phyloP scores from a whole-genome alignment of 1,140 invertebrate genomes.

The Phthorimaea operculella region DNA sequence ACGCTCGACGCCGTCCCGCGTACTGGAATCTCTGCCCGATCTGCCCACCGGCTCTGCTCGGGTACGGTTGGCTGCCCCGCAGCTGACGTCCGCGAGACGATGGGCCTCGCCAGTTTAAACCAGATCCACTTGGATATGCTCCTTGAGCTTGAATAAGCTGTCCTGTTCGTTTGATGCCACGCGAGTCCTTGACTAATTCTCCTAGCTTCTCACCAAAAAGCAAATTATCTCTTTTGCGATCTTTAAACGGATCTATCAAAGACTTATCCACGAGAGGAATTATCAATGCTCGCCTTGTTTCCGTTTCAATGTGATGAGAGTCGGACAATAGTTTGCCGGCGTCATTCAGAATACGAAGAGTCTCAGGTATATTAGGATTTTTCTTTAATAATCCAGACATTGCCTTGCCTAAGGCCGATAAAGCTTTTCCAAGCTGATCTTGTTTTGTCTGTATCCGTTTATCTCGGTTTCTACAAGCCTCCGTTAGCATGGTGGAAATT shows the following conservation, averaged over 20 bases:
- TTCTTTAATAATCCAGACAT: slow-evolving; percentile 10
- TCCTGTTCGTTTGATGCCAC: neutral
- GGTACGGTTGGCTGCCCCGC: neutral
- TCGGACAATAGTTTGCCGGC: slow-evolving; percentile 10
- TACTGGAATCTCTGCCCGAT: neutral
- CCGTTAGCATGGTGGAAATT: slow-evolving; percentile 5
- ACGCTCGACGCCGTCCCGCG: neutral
- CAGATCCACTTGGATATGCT: neutral
- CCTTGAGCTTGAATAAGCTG: neutral
- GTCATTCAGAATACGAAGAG: slow-evolving; percentile 9
- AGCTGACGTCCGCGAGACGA: neutral
- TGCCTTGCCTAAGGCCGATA: slow-evolving; percentile 9
- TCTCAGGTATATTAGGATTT: slow-evolving; percentile 2
- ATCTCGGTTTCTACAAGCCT: slow-evolving; percentile 7
- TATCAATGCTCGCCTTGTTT: no score
- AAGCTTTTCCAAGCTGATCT: slow-evolving; percentile 8
- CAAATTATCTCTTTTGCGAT: no score
- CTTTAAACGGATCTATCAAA: no score
- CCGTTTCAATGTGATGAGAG: slow-evolving; percentile 11
- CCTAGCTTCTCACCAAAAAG: slow-evolving; percentile 8
- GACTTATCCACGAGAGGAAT: no score
- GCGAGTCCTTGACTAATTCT: slow-evolving; percentile 8
- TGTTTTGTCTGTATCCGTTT: slow-evolving; percentile 10
- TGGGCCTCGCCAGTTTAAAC: neutral
- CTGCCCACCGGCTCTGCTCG: neutral